Base-by-base conservation (phyloP, 1,140 invertebrate species). In the Gonioctena quinquepunctata region DNA sequence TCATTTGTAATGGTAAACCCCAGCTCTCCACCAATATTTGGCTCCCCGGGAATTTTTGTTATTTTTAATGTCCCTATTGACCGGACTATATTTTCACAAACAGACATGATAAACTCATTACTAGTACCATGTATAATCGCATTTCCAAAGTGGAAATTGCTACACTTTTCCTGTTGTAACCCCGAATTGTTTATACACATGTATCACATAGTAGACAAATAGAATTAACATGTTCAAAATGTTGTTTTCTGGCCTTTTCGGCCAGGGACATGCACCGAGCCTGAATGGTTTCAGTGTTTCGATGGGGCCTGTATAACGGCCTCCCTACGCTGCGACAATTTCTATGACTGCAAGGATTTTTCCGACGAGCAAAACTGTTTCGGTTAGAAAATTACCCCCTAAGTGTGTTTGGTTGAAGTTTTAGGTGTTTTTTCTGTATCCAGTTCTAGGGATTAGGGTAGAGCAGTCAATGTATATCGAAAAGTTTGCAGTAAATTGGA, bases 331-430 rank as follows among this genome's bases (percentile, higher is more conserved):
- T 96, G 94, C 86, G 93, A 96, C 88, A 92, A 93, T 86, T 89
- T 88, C 84, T 91, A 91, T 87, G 93, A 96, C 87, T 97, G 95
- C 87, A 88, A 88, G 83, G 94, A 96, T 87, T 92, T 92, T 87
- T 94, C 93, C 74, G 95, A 97, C 85, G 95, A 97, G 87, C 90
- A 93, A 83, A 90, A 92, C 85, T 96, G 94, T 88, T 88, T 91
- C 85, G 86, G 86, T 88, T 87, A 87, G 86, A 79, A 64, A 52
- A 25, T 61, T 28, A 25, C 52, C 19, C 33, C 16, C 16, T 54
- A 33, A 25, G 52, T 71, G 33, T 68, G 19, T 21, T 71, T 26
- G 65, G 11, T 59, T 68, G 22, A 22, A 27, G 23, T 27, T 70
- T 50, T 66, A 61, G 27, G 62, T 70, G 62, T 60, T 59, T 65